Percentiles rank a stretch among this genome's conserved stretches.
phyloP scores from a whole-genome alignment of 2,113 vertebrate genomes.

The Oceanodroma tethys region DNA sequence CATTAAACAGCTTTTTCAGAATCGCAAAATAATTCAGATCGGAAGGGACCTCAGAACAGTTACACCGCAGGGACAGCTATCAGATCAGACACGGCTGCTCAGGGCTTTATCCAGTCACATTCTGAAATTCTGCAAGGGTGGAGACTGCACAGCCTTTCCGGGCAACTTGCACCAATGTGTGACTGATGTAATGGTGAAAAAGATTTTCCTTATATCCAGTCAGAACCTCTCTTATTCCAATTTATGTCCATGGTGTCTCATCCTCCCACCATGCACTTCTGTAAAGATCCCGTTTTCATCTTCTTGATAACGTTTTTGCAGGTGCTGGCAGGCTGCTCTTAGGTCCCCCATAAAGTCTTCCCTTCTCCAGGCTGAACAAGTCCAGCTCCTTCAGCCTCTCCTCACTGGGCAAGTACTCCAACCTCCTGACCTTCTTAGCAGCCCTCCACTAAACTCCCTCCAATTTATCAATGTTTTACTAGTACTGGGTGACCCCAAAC shows the following conservation, averaged over 20 bases:
- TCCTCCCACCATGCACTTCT: not conserved
- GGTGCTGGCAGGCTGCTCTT: not conserved
- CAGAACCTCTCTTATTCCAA: not conserved
- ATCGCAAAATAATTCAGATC: not conserved
- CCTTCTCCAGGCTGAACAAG: not conserved
- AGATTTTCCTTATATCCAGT: not conserved
- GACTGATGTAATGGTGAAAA: not conserved
- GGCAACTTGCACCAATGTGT: not conserved
- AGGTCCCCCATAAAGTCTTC: not conserved
- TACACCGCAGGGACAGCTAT: not conserved
- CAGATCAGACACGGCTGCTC: not conserved
- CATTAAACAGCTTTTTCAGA: not conserved
- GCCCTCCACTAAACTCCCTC: not conserved
- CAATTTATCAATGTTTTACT: not conserved
- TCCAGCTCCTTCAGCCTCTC: not conserved
- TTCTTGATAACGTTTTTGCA: not conserved
- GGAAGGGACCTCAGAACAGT: not conserved
- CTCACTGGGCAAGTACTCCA: not conserved
- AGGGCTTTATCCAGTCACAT: not conserved
- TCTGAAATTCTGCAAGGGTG: not conserved
- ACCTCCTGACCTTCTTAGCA: not conserved
- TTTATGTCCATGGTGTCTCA: not conserved
- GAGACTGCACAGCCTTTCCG: not conserved
- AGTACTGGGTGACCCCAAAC: not conserved
- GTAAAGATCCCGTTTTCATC: not conserved